A percentile compares a stretch with the other conserved stretches of the same genome.
Evolutionary conservation across 1,140 invertebrate genomes (phyloP).

Genomic region (Formica exsecta): DNA sequence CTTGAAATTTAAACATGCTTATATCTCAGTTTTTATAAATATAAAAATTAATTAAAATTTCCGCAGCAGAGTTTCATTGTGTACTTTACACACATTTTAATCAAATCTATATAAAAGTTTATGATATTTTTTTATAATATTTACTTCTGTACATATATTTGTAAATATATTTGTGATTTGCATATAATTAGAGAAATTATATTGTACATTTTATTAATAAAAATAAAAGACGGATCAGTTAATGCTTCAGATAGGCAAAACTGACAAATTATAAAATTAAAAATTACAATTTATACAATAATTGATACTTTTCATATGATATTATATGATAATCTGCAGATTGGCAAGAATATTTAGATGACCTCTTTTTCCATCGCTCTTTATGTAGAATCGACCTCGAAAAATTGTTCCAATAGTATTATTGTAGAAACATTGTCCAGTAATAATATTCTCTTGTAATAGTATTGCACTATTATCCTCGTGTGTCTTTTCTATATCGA

Average conservation of each 20-base stretch:
- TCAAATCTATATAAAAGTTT: too few species aligned
- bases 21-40: neutral
- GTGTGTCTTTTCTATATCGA: slow-evolving; percentile 23
- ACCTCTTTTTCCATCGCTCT: too few species aligned
- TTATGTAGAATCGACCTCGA: too few species aligned
- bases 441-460: too few species aligned
- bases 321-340: too few species aligned
- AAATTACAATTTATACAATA: neutral
- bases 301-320: neutral
- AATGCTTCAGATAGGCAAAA: neutral
- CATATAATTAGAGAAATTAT: neutral
- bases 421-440: too few species aligned
- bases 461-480: slow-evolving; percentile 19
- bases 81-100: too few species aligned
- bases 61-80: neutral
- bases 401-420: too few species aligned
- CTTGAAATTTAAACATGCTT: slow-evolving; percentile 33
- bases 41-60: slow-evolving; percentile 48
- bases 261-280: neutral
- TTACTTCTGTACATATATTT: neutral
- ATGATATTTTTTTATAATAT: too few species aligned
- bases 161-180: neutral
- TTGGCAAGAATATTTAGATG: too few species aligned
- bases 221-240: neutral
- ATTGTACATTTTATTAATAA: slow-evolving; percentile 3